Evolutionary conservation across 2,888 invertebrate species (phyloP).

Genomic region (Mylabris sibirica): DNA sequence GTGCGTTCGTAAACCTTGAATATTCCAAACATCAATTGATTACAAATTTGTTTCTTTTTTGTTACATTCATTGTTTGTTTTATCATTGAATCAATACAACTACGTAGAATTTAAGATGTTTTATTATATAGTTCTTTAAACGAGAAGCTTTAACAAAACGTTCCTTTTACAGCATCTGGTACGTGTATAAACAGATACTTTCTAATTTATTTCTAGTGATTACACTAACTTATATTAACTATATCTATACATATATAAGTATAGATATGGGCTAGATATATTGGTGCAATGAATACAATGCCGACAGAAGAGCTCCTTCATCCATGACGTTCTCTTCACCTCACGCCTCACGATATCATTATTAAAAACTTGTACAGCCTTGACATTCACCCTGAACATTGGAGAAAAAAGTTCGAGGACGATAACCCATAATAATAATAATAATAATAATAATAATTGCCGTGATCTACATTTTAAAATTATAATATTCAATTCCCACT

Average conservation of each 20-base stretch:
- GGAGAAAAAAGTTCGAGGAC: constrained; percentile 35
- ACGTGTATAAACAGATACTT: constrained; percentile 17
- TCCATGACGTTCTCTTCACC: constrained; percentile 24
- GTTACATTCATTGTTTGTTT: background rate
- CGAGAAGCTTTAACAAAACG: background rate
- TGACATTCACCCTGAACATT: constrained; percentile 46
- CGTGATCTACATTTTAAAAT: background rate
- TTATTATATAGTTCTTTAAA: background rate
- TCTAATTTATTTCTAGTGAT: constrained; percentile 24
- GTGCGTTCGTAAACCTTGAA: background rate
- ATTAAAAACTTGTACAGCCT: constrained; percentile 42
- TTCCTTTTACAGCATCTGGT: background rate
- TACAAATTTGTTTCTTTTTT: background rate
- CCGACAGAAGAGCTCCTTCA: constrained; percentile 20
- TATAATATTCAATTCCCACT: background rate
- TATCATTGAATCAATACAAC: background rate
- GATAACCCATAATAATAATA: constrained; percentile 36
- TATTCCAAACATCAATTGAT: background rate
- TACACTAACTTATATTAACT: background rate
- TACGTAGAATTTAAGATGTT: background rate
- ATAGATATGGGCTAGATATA: background rate
- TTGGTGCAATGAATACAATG: background rate
- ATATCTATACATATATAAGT: background rate
- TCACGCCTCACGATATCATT: constrained; percentile 21
- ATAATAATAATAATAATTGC: background rate